Evolutionary conservation across 2,888 invertebrate species (phyloP).

Genomic region (Calameuta idolon): DNA sequence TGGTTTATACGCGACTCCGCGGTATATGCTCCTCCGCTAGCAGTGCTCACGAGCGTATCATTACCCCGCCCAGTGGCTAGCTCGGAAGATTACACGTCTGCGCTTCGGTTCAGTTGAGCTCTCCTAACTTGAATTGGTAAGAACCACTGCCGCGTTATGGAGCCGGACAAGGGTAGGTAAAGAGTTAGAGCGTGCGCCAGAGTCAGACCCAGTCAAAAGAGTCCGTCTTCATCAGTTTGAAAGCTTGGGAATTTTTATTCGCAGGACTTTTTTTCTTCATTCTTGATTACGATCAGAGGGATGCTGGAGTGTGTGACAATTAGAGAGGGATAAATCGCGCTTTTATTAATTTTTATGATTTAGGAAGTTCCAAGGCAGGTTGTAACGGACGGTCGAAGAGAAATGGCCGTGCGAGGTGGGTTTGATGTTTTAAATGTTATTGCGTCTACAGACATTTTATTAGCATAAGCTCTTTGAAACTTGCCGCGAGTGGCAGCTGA

Average conservation of each 20-base stretch:
- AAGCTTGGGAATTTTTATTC: background rate
- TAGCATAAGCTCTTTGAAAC: background rate
- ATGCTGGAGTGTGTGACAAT: background rate
- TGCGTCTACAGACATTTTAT: background rate
- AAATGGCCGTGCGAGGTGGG: background rate
- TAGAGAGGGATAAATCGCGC: background rate
- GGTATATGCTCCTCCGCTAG: constrained; percentile 22
- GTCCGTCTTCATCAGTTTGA: background rate
- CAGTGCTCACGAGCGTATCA: constrained; percentile 59
- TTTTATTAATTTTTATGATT: background rate
- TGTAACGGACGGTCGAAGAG: background rate
- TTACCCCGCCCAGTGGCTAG: constrained; percentile 68
- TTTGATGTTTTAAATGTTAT: background rate
- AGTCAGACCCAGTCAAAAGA: background rate
- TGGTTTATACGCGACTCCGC: background rate
- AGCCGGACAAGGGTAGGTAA: background rate
- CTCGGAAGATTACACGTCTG: constrained; percentile 66
- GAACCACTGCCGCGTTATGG: constrained; percentile 4
- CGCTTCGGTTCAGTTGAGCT: constrained; percentile 34
- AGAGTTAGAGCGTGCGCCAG: background rate
- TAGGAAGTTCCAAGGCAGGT: background rate
- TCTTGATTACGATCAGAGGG: background rate
- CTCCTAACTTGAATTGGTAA: constrained; percentile 10
- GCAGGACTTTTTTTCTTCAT: background rate
- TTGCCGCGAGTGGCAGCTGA: background rate